phyloP scores from a whole-genome alignment of 2,113 vertebrate genomes.

The Platycercus adscitus region DNA sequence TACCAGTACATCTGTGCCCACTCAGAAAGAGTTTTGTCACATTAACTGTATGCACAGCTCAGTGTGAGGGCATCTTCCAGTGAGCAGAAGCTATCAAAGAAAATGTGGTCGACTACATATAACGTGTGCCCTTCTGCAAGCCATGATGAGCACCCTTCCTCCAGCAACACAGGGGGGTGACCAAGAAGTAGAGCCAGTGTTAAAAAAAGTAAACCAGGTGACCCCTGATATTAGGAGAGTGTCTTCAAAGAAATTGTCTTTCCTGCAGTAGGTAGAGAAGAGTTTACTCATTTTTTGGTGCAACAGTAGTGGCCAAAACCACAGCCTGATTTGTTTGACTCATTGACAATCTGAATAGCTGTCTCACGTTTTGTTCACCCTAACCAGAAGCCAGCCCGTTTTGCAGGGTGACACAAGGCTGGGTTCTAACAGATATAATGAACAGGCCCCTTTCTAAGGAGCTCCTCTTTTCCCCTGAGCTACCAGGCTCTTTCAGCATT shows the following conservation, averaged over 20 bases:
- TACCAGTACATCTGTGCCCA: background rate
- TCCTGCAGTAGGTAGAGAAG: background rate
- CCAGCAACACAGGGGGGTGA: background rate
- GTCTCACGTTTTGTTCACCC: background rate
- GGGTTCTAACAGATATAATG: background rate
- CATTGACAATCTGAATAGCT: background rate
- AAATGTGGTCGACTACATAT: background rate
- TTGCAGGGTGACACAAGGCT: background rate
- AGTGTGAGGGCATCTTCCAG: background rate
- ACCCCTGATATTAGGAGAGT: background rate
- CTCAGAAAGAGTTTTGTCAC: background rate
- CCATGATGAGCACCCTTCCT: background rate
- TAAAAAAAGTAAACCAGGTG: background rate
- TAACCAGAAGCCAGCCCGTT: background rate
- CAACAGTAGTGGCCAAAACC: background rate
- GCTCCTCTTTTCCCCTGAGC: background rate
- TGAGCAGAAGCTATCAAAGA: background rate
- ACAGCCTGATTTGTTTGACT: background rate
- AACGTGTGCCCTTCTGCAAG: background rate
- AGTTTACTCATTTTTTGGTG: background rate
- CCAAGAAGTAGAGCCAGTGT: background rate
- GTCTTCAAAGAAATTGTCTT: background rate
- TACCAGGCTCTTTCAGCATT: background rate
- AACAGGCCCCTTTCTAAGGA: constrained; percentile 27
- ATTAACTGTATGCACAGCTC: background rate